Evolutionary conservation across 2,888 invertebrate genomes (phyloP).

Genomic region (Odiellus spinosus): DNA sequence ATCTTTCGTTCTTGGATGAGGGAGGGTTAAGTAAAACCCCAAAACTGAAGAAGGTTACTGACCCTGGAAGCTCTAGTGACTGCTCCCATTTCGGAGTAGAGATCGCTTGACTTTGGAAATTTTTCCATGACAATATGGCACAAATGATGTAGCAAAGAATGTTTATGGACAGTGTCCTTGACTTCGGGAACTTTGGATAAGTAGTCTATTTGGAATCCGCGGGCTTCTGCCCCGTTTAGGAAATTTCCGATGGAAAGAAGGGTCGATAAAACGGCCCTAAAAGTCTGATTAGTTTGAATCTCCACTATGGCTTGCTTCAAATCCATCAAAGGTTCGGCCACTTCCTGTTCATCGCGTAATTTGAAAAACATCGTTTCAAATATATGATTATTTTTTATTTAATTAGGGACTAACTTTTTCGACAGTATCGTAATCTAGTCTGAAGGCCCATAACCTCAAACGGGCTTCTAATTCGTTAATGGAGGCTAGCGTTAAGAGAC

Average conservation of each 20-base stretch:
- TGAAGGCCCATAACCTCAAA: constrained; percentile 86
- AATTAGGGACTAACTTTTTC: constrained; percentile 50
- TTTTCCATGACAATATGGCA: constrained; percentile 96
- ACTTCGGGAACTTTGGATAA: constrained; percentile 89
- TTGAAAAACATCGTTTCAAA: constrained; percentile 42
- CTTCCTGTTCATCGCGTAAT: no score
- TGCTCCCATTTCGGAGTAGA: constrained; percentile 66
- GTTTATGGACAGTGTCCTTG: constrained; percentile 97
- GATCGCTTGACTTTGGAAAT: constrained; percentile 67
- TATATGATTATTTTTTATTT: no score
- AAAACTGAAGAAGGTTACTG: background rate
- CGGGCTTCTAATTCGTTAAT: constrained; percentile 87
- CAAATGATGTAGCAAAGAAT: constrained; percentile 89
- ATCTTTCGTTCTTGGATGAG: background rate
- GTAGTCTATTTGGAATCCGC: constrained; percentile 93
- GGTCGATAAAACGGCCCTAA: constrained; percentile 60
- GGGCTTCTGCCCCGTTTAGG: constrained; percentile 59
- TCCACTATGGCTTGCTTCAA: constrained; percentile 90
- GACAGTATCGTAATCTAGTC: constrained; percentile 90
- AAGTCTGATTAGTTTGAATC: constrained; percentile 76
- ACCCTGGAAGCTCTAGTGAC: constrained; percentile 60
- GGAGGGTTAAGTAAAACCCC: background rate
- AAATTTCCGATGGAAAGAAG: constrained; percentile 90
- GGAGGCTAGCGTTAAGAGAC: constrained; percentile 86
- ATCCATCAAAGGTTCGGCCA: constrained; percentile 97